Conservation (phyloP, 2,797 vertebrate species). For the Hypotaenidia okinawae region DNA sequence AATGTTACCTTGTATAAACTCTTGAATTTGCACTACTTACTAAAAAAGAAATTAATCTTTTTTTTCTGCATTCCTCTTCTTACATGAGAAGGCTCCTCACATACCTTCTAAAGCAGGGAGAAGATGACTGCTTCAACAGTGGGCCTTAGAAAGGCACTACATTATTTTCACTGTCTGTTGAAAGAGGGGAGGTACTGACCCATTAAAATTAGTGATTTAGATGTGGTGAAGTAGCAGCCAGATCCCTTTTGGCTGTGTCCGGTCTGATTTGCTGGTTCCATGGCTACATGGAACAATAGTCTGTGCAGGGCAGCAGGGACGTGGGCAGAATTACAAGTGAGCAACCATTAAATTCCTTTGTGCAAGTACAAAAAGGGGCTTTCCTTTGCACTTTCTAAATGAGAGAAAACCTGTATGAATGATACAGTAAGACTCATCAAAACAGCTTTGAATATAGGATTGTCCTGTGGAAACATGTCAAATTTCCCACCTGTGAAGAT, state of each 20-base stretch:
- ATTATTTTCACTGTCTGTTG: neutral
- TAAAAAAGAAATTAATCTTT: neutral
- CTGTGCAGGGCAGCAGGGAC: slow-evolving; percentile 26
- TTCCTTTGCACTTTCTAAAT: neutral
- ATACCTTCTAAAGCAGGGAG: neutral
- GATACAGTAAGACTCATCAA: neutral
- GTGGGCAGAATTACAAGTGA: slow-evolving; percentile 53
- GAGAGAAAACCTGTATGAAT: neutral
- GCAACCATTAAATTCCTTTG: neutral
- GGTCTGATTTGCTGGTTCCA: slow-evolving; percentile 20
- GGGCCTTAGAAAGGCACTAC: neutral
- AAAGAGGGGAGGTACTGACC: neutral
- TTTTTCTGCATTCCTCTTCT: neutral
- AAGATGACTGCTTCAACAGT: neutral
- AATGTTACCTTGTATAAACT: neutral
- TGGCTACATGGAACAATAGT: slow-evolving; percentile 28
- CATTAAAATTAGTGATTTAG: neutral
- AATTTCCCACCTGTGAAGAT: neutral
- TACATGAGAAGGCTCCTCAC: neutral
- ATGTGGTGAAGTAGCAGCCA: neutral
- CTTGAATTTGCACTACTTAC: neutral
- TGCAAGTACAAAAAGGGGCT: neutral
- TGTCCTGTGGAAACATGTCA: neutral
- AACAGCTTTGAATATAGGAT: neutral
- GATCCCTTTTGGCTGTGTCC: neutral